Conservation (phyloP, 2,888 invertebrate genomes). For the Heliconius ethilla region DNA sequence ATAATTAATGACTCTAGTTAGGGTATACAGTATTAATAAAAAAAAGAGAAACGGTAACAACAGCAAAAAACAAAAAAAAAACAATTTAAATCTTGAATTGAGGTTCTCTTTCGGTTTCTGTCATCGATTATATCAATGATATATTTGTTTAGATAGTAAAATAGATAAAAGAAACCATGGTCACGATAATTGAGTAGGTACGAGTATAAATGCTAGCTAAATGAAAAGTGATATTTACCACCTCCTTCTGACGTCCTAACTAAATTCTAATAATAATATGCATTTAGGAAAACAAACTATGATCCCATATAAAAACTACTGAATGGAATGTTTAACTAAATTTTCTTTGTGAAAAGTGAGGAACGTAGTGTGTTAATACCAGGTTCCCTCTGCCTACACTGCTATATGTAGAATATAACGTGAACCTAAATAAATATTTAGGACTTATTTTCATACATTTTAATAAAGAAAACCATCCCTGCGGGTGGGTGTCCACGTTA, state of each 20-base stretch:
- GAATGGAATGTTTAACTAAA: neutral
- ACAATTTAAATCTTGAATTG: too few relatives aligned
- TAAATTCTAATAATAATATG: neutral
- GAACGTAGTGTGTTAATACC: neutral
- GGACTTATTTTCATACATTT: too few relatives aligned
- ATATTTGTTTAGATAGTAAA: neutral
- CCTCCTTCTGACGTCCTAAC: neutral
- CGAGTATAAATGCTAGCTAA: neutral
- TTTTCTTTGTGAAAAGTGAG: neutral
- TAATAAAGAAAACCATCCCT: constrained; percentile 8
- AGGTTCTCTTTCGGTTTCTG: too few relatives aligned
- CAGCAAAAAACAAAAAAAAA: too few relatives aligned
- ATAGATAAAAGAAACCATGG: neutral
- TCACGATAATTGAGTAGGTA: neutral
- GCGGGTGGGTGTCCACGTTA: constrained; percentile 25
- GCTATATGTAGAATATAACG: neutral
- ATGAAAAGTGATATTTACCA: too few relatives aligned
- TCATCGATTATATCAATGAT: too few relatives aligned
- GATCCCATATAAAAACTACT: neutral
- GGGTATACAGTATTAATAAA: too few relatives aligned
- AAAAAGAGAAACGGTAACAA: too few relatives aligned
- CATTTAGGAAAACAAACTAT: neutral
- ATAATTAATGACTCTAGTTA: constrained; percentile 40
- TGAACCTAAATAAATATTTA: too few relatives aligned
- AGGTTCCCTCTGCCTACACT: neutral